phyloP scores from a whole-genome alignment of 2,888 invertebrate genomes.

The Minunthozetes semirufus region DNA sequence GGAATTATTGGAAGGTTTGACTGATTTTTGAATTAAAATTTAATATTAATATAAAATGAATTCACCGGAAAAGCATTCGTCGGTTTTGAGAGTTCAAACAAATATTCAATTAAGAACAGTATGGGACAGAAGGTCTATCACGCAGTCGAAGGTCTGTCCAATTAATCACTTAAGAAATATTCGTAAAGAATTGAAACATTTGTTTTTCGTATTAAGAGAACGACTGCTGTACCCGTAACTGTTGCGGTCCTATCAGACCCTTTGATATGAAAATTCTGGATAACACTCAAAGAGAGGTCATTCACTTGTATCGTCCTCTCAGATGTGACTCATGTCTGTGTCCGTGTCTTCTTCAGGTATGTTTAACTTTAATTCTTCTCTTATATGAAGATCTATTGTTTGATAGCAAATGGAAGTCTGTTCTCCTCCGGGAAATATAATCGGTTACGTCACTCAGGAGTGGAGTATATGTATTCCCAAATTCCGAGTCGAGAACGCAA shows the following conservation, averaged over 20 bases:
- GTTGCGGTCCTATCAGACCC: slow-evolving; percentile 71
- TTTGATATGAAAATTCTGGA: slow-evolving; percentile 84
- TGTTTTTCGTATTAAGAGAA: too few relatives aligned
- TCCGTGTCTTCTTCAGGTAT: slow-evolving; percentile 67
- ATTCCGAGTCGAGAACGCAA: slow-evolving; percentile 65
- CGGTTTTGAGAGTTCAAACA: slow-evolving; percentile 66
- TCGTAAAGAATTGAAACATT: too few relatives aligned
- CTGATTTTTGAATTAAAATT: too few relatives aligned
- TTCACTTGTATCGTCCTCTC: slow-evolving; percentile 72
- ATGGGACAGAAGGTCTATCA: slow-evolving; percentile 46
- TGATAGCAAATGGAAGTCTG: slow-evolving; percentile 63
- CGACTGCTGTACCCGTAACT: slow-evolving; percentile 73
- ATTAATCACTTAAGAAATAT: too few relatives aligned
- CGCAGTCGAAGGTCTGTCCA: slow-evolving; percentile 36
- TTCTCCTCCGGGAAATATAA: slow-evolving; percentile 51
- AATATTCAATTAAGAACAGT: slow-evolving; percentile 61
- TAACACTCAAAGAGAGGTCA: slow-evolving; percentile 67
- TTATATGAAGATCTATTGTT: background rate
- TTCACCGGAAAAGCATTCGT: background rate
- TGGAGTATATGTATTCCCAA: slow-evolving; percentile 47
- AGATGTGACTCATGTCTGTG: slow-evolving; percentile 76
- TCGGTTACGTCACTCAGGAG: slow-evolving; percentile 46
- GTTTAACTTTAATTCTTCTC: background rate
- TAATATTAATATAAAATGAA: too few relatives aligned
- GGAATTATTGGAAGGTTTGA: slow-evolving; percentile 48